Conservation (phyloP, 2,113 vertebrate species). For the Murina feae region DNA sequence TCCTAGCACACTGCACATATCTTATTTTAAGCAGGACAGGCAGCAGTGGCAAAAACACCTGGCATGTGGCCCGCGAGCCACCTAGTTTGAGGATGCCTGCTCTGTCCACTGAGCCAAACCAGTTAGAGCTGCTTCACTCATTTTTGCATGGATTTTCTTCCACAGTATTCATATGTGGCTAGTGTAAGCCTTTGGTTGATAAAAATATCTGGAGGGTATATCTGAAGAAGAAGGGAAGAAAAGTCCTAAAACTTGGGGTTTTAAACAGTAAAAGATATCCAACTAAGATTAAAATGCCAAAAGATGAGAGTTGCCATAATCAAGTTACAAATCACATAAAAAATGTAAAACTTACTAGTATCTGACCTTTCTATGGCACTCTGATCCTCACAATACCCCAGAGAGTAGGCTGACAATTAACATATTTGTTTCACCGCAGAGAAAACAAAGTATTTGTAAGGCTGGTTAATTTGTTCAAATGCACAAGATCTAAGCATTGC, state of each 20-base stretch:
- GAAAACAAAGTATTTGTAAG: not conserved
- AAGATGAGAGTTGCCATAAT: not conserved
- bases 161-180: not conserved
- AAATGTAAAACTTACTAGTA: not conserved
- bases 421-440: not conserved
- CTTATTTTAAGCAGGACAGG: no score
- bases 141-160: not conserved
- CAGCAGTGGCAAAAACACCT: no score
- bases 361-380: not conserved
- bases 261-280: constrained; percentile 2
- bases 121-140: not conserved
- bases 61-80: no score
- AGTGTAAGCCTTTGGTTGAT: not conserved
- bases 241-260: not conserved
- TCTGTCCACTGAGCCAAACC: no score
- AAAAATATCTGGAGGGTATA: not conserved
- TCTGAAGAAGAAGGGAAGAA: not conserved
- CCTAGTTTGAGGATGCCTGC: no score
- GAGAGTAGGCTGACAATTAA: not conserved
- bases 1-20: no score
- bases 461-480: not conserved
- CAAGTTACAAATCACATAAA: not conserved
- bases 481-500: not conserved
- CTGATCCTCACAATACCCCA: not conserved
- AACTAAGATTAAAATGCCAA: not conserved